Conservation (phyloP, 2,888 invertebrate species). For the Caenorhabditis sinica region DNA sequence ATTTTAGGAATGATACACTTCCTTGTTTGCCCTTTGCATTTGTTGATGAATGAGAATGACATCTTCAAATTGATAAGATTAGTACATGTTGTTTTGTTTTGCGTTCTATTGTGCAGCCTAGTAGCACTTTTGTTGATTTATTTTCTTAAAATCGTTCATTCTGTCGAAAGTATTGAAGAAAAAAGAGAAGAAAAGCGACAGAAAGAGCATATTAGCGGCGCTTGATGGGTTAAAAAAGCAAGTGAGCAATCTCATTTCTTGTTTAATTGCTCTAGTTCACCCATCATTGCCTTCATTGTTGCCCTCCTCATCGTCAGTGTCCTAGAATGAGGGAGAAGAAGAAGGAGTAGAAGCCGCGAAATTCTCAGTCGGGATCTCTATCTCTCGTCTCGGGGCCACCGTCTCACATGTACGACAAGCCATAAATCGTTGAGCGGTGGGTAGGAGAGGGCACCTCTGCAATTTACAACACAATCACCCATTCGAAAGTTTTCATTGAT, state of each 20-base stretch:
- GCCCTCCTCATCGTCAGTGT: conserved; percentile 21
- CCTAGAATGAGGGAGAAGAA: conserved; percentile 29
- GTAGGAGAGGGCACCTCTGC: conserved; percentile 55
- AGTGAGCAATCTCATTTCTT: conserved; percentile 62
- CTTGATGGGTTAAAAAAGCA: conserved; percentile 54
- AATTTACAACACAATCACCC: conserved; percentile 59
- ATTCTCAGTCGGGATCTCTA: conserved; percentile 41
- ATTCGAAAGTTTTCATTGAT: conserved; percentile 32
- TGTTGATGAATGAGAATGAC: not conserved
- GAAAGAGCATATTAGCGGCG: conserved; percentile 14
- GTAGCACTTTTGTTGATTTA: conserved; percentile 1
- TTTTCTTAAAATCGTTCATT: not conserved
- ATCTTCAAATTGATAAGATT: conserved; percentile 30
- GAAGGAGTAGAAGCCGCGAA: conserved; percentile 28
- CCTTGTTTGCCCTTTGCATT: no score
- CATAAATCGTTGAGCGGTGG: conserved; percentile 63
- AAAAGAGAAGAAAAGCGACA: not conserved
- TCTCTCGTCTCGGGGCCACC: conserved; percentile 47
- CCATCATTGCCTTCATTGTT: conserved; percentile 63
- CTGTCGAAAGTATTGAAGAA: not conserved
- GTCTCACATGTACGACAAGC: conserved; percentile 54
- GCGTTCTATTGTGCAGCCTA: not conserved
- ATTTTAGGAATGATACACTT: no score
- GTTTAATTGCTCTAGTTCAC: conserved; percentile 53
- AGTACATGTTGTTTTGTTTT: conserved; percentile 17